Evolutionary conservation across 2,113 vertebrate genomes (phyloP).

Genomic region (Nibea coibor): DNA sequence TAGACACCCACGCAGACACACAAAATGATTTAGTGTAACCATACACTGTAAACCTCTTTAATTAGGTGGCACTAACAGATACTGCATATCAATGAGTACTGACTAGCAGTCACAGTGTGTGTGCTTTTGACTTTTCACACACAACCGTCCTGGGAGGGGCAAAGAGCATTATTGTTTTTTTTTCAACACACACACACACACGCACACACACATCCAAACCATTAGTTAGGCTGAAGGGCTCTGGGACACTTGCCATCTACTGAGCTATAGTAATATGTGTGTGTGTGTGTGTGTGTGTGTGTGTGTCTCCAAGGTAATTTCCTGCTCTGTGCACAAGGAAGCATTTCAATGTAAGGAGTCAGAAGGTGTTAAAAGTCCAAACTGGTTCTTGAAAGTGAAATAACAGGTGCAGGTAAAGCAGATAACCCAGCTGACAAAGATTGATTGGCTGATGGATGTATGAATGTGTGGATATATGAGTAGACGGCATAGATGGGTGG

Average conservation of each 20-base stretch:
- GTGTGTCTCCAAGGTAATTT: slow-evolving; percentile 46
- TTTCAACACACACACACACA: not conserved
- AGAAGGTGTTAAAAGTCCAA: slow-evolving; percentile 61
- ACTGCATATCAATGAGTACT: slow-evolving; percentile 46
- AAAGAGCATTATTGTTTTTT: slow-evolving; percentile 28
- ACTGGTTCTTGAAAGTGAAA: slow-evolving; percentile 28
- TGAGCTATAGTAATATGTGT: slow-evolving; percentile 22
- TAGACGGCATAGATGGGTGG: not conserved
- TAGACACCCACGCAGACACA: slow-evolving; percentile 2
- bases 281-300: slow-evolving; percentile 40
- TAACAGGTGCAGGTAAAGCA: slow-evolving; percentile 28
- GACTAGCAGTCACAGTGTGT: slow-evolving; percentile 2
- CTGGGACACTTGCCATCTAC: slow-evolving; percentile 60
- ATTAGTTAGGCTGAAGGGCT: slow-evolving; percentile 66
- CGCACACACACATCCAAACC: slow-evolving; percentile 16
- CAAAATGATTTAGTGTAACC: slow-evolving; percentile 33
- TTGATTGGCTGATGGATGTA: not conserved
- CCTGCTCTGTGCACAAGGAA: slow-evolving; percentile 55
- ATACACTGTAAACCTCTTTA: slow-evolving; percentile 41
- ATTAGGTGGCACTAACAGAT: slow-evolving; percentile 41
- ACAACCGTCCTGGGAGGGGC: slow-evolving; percentile 9
- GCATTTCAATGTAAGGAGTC: slow-evolving; percentile 24
- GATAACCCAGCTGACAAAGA: not conserved
- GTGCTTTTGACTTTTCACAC: not conserved
- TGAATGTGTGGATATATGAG: not conserved